A percentile compares a stretch with the other conserved stretches of the same genome.
phyloP scores from a whole-genome alignment of 2,888 invertebrate genomes.

The Chalcosyrphus nemorum region DNA sequence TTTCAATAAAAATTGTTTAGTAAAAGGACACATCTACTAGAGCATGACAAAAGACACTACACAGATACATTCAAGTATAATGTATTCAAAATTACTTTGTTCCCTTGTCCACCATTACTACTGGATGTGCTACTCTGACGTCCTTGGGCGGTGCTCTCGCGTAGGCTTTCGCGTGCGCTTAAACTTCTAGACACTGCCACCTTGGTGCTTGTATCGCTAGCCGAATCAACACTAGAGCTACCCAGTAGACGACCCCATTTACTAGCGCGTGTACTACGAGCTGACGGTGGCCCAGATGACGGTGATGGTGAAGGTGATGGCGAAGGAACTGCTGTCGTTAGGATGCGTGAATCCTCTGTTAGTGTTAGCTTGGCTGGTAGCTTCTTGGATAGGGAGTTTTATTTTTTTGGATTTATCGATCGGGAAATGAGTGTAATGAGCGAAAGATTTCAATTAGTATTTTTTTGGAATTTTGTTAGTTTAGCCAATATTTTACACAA shows the following conservation, averaged over 20 bases:
- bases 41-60: conserved; percentile 60
- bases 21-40: conserved; percentile 38
- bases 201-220: conserved; percentile 85
- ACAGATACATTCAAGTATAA: conserved; percentile 51
- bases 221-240: conserved; percentile 89
- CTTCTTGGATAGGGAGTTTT: conserved; percentile 79
- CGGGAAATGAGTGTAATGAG: conserved; percentile 32
- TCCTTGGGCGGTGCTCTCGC: conserved; percentile 82
- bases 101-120: conserved; percentile 83
- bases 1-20: not conserved
- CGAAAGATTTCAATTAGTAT: conserved; percentile 66
- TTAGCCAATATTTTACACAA: conserved; percentile 31
- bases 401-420: conserved; percentile 27
- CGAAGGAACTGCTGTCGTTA: conserved; percentile 81
- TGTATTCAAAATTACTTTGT: conserved; percentile 81
- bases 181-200: conserved; percentile 84
- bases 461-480: conserved; percentile 12
- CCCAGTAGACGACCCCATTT: conserved; percentile 93
- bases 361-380: conserved; percentile 82
- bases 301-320: conserved; percentile 82
- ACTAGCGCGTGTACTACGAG: conserved; percentile 84
- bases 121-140: conserved; percentile 82
- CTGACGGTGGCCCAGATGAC: conserved; percentile 83
- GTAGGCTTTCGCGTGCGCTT: conserved; percentile 83
- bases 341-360: conserved; percentile 82